Percentiles rank a stretch among this genome's conserved stretches.
These are phyloP conservation scores for Microctenopoma lineatum DNA, from an alignment of 2,797 vertebrate species.

Conservation along the genomic window DNA sequence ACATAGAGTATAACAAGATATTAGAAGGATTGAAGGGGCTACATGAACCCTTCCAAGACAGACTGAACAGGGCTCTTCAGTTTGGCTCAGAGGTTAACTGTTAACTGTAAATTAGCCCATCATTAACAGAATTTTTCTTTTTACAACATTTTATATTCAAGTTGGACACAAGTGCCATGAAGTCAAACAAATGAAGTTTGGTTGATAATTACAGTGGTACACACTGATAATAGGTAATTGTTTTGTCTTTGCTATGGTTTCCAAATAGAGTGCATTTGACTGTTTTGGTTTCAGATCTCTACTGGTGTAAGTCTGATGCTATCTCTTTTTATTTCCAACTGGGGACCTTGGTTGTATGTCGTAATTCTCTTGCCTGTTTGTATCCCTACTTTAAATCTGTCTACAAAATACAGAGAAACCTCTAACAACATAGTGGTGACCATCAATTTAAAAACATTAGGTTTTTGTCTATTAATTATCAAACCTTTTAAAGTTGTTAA, in stretches of 20 bases:
- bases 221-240: background rate
- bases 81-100: too few relatives aligned
- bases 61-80: background rate
- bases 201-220: background rate
- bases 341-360: too few relatives aligned
- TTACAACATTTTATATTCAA: background rate
- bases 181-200: background rate
- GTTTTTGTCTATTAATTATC: too few relatives aligned
- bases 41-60: background rate
- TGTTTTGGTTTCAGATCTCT: too few relatives aligned
- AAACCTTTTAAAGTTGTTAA: background rate
- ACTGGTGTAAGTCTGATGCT: background rate
- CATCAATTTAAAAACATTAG: background rate
- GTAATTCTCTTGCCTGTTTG: too few relatives aligned
- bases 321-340: too few relatives aligned
- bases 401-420: too few relatives aligned
- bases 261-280: background rate
- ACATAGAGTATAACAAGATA: background rate
- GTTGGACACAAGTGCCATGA: background rate
- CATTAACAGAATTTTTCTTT: background rate
- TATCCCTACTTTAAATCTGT: too few relatives aligned
- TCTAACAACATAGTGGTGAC: background rate
- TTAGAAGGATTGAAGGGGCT: constrained; percentile 1
- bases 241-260: background rate
- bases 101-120: background rate